Percentiles rank a stretch among this genome's conserved stretches.
Evolutionary conservation across 2,113 vertebrate species (phyloP).

Genomic region (Plectropomus leopardus): DNA sequence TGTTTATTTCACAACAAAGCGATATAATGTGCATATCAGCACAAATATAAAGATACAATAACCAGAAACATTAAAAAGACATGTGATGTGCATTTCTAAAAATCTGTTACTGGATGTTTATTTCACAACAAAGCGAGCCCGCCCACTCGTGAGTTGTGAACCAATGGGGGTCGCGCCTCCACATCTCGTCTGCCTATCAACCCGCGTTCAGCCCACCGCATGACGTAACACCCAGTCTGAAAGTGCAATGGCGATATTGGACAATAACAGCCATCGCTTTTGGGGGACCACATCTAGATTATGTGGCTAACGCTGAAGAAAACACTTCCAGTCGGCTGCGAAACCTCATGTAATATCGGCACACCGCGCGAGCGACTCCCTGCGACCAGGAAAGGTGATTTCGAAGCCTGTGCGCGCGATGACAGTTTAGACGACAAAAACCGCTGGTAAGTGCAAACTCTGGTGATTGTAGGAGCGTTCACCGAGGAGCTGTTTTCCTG

Average conservation of each 20-base stretch:
- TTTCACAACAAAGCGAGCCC: constrained; percentile 24
- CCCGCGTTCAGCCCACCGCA: constrained; percentile 57
- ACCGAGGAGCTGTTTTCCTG: neutral
- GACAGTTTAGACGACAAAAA: constrained; percentile 68
- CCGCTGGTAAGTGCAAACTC: constrained; percentile 73
- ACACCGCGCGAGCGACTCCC: constrained; percentile 49
- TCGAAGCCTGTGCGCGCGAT: constrained; percentile 59
- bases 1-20: too few relatives aligned
- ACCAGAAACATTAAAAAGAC: neutral
- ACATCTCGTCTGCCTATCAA: constrained; percentile 73
- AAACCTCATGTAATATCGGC: constrained; percentile 36
- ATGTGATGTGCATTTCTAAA: neutral
- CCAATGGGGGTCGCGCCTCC: constrained; percentile 63
- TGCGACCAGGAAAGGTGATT: constrained; percentile 54
- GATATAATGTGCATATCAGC: too few relatives aligned
- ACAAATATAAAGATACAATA: neutral
- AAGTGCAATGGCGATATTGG: constrained; percentile 83
- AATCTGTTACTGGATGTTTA: constrained; percentile 2
- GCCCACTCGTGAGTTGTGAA: constrained; percentile 42
- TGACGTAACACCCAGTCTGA: constrained; percentile 79
- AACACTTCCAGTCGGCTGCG: constrained; percentile 55
- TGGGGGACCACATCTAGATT: constrained; percentile 70
- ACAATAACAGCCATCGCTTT: constrained; percentile 80
- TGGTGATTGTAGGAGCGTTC: constrained; percentile 11
- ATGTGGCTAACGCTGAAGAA: constrained; percentile 71